These are phyloP conservation scores for Laupala kohalensis DNA, from an alignment of 1,140 invertebrate genomes.

Conservation along the genomic window DNA sequence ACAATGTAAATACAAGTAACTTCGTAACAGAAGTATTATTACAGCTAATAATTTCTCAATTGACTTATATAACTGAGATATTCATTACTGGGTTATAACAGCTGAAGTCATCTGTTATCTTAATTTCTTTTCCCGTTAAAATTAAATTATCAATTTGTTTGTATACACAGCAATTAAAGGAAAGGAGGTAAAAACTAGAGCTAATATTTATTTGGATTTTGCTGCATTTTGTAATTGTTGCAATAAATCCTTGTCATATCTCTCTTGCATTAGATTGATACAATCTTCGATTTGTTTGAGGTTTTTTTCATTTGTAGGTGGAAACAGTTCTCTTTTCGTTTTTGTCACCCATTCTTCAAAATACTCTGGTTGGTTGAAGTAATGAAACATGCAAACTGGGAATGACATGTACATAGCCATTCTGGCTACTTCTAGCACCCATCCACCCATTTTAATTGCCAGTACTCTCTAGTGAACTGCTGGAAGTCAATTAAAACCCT, in stretches of 20 bases:
- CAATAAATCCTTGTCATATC: conserved; percentile 28
- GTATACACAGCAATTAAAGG: not conserved
- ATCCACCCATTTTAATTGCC: conserved; percentile 61
- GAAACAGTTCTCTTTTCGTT: conserved; percentile 50
- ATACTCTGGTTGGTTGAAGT: conserved; percentile 70
- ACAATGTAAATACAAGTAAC: no score
- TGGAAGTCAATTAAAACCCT: no score
- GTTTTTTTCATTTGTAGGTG: conserved; percentile 45
- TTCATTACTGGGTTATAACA: no score
- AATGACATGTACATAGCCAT: conserved; percentile 78
- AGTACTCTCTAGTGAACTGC: no score
- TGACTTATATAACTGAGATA: no score
- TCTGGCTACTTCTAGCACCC: conserved; percentile 64
- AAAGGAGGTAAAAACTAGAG: not conserved
- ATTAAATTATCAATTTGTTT: no score
- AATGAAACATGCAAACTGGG: conserved; percentile 68
- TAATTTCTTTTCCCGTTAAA: no score
- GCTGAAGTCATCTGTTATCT: no score
- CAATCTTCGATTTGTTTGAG: conserved; percentile 40
- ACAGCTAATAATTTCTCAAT: no score
- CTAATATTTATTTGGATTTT: not conserved
- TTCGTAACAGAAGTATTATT: no score
- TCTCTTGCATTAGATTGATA: conserved; percentile 40
- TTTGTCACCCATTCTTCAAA: conserved; percentile 68
- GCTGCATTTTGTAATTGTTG: no score